phyloP scores from a whole-genome alignment of 2,113 vertebrate species.

The Chauna torquata region DNA sequence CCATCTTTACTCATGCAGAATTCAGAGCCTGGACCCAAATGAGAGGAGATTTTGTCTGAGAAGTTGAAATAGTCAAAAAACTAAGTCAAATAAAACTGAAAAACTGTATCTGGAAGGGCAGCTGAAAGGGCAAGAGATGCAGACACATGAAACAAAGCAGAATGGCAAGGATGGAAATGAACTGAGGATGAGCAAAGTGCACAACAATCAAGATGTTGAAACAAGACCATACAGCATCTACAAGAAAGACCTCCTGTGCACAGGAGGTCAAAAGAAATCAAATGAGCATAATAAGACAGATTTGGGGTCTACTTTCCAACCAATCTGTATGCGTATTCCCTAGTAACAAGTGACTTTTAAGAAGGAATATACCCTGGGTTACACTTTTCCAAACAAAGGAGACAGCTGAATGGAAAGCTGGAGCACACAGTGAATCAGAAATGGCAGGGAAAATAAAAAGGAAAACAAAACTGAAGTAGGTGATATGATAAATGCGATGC shows the following conservation, averaged over 20 bases:
- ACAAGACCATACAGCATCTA: not conserved
- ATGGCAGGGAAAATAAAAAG: not conserved
- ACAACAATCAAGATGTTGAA: not conserved
- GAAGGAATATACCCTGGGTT: not conserved
- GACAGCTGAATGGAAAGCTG: slow-evolving; percentile 48
- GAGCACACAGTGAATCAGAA: not conserved
- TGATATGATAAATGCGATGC: not conserved
- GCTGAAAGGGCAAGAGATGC: not conserved
- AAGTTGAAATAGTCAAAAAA: not conserved
- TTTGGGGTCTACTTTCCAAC: not conserved
- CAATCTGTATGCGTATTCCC: not conserved
- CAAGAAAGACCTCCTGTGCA: not conserved
- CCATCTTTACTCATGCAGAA: not conserved
- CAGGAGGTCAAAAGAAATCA: not conserved
- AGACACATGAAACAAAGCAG: not conserved
- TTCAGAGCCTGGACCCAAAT: not conserved
- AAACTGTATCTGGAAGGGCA: not conserved
- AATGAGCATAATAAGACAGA: not conserved
- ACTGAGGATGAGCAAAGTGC: not conserved
- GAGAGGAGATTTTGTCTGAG: not conserved
- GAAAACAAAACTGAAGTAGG: slow-evolving; percentile 2
- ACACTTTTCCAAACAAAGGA: slow-evolving; percentile 16
- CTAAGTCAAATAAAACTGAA: not conserved
- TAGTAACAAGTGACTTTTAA: slow-evolving; percentile 29
- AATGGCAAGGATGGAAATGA: not conserved